Conservation (phyloP, 2,888 invertebrate species). For the Parnassius glacialis region DNA sequence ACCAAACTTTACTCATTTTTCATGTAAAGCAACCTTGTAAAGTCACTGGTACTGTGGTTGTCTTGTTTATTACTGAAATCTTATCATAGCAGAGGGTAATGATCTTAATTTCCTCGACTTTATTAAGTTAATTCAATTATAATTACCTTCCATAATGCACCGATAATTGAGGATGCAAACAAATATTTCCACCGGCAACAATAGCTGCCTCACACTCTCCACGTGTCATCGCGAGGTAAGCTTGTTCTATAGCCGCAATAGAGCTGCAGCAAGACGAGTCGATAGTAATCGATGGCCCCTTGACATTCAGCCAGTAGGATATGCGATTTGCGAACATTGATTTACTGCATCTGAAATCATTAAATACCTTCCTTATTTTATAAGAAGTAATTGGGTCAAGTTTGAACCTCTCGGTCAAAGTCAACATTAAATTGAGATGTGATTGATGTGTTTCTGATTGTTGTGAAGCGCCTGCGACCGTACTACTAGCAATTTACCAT, state of each 20-base stretch:
- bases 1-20: no score
- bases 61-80: no score
- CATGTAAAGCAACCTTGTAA: no score
- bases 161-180: conserved; percentile 75
- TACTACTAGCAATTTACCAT: no score
- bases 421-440: no score
- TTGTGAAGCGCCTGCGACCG: no score
- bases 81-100: no score
- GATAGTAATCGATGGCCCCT: conserved; percentile 53
- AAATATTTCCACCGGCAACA: conserved; percentile 81
- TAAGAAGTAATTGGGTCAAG: no score
- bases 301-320: conserved; percentile 62
- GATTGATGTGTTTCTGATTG: no score
- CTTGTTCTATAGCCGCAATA: conserved; percentile 51
- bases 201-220: conserved; percentile 76
- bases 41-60: no score
- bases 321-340: conserved; percentile 17
- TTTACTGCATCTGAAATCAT: conserved; percentile 2
- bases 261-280: conserved; percentile 60
- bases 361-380: no score
- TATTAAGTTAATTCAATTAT: background rate
- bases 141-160: conserved; percentile 57
- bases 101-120: background rate
- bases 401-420: no score
- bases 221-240: conserved; percentile 47